Conservation (phyloP, 1,140 invertebrate genomes). For the Daktulosphaira vitifoliae region DNA sequence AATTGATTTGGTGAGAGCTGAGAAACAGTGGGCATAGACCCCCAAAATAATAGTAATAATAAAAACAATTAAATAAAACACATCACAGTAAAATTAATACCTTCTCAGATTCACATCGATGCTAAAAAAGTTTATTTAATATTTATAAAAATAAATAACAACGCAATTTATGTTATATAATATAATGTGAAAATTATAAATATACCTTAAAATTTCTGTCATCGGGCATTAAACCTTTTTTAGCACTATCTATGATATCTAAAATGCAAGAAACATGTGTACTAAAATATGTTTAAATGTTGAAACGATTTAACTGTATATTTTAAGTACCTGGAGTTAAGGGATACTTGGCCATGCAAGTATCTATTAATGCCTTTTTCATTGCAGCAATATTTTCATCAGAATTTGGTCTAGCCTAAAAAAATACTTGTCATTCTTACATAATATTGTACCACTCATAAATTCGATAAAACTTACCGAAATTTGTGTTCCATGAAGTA, state of each 20-base stretch:
- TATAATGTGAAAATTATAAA: neutral
- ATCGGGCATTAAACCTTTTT: neutral
- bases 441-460: no score
- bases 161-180: neutral
- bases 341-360: neutral
- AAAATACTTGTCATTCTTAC: neutral
- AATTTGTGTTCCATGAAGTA: no score
- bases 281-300: neutral
- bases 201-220: neutral
- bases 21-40: no score
- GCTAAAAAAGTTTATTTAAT: no score
- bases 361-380: neutral
- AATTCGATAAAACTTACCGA: no score
- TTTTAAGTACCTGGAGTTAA: neutral
- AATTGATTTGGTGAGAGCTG: no score
- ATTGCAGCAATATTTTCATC: neutral
- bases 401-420: neutral
- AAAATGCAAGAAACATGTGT: no score
- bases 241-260: neutral
- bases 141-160: no score
- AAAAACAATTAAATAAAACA: no score
- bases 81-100: no score
- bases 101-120: no score
- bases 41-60: no score
- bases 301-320: neutral